Evolutionary conservation across 64 coral and sea anemone genomes (phyloP).

Genomic region (Pocillopora verrucosa): DNA sequence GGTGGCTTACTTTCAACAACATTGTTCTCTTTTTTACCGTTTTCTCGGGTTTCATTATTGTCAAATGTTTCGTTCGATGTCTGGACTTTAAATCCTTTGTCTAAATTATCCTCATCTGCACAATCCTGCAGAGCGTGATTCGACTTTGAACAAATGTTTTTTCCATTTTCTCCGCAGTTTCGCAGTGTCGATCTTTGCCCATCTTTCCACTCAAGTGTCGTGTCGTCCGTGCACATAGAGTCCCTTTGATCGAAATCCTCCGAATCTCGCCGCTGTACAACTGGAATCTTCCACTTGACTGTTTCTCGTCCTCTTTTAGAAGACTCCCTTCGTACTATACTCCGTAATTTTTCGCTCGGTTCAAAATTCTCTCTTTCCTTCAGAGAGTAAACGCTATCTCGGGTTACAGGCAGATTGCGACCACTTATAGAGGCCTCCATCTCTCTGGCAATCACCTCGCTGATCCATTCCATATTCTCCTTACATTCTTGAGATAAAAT

Average conservation of each 20-base stretch:
- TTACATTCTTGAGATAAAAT: slow-evolving; percentile 63
- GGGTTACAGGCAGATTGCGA: slow-evolving; percentile 12
- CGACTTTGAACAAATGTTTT: not conserved
- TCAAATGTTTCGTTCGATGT: not conserved
- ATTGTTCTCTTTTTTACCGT: not conserved
- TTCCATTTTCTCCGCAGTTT: not conserved
- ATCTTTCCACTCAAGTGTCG: not conserved
- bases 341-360: slow-evolving; percentile 52
- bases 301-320: slow-evolving; percentile 39
- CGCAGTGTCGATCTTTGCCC: not conserved
- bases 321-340: slow-evolving; percentile 55
- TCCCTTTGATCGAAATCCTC: slow-evolving; percentile 24
- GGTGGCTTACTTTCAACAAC: not conserved
- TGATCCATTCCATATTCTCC: slow-evolving; percentile 80
- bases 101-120: not conserved
- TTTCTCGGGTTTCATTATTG: not conserved
- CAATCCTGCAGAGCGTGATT: not conserved
- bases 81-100: not conserved
- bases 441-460: slow-evolving; percentile 66
- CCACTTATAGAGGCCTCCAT: slow-evolving; percentile 46
- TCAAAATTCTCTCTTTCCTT: slow-evolving; percentile 82
- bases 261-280: slow-evolving; percentile 16
- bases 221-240: slow-evolving; percentile 13
- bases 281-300: slow-evolving; percentile 5
- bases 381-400: slow-evolving; percentile 47